Evolutionary conservation across 2,797 vertebrate genomes (phyloP).

Genomic region (Danio albolineatus): DNA sequence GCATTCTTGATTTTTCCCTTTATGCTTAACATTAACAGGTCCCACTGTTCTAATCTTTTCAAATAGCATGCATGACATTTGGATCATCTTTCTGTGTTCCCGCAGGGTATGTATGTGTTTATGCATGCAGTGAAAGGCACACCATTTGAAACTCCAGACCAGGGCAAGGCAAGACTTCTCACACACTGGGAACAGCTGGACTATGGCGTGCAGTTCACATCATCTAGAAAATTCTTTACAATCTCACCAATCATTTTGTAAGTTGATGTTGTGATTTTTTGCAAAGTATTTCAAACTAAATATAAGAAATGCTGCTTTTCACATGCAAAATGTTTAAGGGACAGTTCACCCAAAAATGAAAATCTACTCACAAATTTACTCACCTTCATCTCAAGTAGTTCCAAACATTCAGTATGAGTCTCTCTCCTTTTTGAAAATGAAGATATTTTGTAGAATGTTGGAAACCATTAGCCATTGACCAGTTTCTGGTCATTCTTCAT

Average conservation of each 20-base stretch:
- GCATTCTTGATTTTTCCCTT: background rate
- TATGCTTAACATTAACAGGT: background rate
- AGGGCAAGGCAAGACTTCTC: constrained; percentile 94
- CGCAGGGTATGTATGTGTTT: constrained; percentile 97
- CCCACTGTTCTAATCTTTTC: background rate
- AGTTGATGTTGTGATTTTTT: constrained; percentile 53
- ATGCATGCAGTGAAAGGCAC: constrained; percentile 98
- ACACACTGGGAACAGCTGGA: constrained; percentile 98
- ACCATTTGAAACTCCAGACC: constrained; percentile 97
- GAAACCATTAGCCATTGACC: too few species aligned
- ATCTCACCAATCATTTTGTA: constrained; percentile 94
- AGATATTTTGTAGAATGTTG: too few species aligned
- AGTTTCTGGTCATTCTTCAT: too few species aligned
- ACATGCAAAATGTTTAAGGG: too few species aligned
- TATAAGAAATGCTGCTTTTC: background rate
- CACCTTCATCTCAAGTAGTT: too few species aligned
- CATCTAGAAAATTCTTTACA: constrained; percentile 97
- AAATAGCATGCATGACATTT: background rate
- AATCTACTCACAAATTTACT: too few species aligned
- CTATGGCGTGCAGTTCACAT: constrained; percentile 96
- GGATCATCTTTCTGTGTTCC: constrained; percentile 52
- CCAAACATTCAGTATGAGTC: too few species aligned
- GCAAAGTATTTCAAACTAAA: background rate
- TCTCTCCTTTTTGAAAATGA: too few species aligned
- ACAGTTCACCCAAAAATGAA: too few species aligned